Evolutionary conservation across 2,113 vertebrate genomes (phyloP).

Genomic region (Numenius arquata): DNA sequence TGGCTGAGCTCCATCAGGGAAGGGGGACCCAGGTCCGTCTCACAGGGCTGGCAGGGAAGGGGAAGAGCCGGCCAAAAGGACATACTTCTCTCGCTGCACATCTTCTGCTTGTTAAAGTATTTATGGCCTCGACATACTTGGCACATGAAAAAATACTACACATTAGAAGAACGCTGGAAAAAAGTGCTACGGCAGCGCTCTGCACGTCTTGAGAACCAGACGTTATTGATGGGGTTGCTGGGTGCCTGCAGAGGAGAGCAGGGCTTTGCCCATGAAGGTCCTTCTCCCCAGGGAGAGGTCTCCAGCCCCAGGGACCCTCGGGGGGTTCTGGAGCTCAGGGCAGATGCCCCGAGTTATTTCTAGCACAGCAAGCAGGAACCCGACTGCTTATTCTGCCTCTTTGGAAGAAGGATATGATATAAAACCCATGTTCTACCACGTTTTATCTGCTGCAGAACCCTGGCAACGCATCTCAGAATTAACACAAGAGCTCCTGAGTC

Average conservation of each 20-base stretch:
- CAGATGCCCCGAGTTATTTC: background rate
- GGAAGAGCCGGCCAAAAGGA: background rate
- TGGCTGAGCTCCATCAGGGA: background rate
- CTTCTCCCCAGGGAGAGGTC: background rate
- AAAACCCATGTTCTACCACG: background rate
- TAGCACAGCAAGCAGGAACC: background rate
- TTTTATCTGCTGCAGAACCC: background rate
- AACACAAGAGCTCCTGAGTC: background rate
- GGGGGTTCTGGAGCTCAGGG: background rate
- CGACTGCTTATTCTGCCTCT: background rate
- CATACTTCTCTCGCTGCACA: background rate
- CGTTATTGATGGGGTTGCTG: background rate
- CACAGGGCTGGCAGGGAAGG: background rate
- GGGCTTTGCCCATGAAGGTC: background rate
- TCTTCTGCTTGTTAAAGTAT: conserved; percentile 23
- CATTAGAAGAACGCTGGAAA: conserved; percentile 29
- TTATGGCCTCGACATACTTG: conserved; percentile 13
- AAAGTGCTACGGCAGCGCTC: background rate
- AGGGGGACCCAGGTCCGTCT: background rate
- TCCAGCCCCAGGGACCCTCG: background rate
- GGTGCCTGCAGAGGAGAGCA: background rate
- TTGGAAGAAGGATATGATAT: background rate
- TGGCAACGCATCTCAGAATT: background rate
- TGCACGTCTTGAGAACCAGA: background rate
- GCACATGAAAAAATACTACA: background rate